Evolutionary conservation across 1,140 invertebrate species (phyloP).

Genomic region (Drosophila biarmipes): DNA sequence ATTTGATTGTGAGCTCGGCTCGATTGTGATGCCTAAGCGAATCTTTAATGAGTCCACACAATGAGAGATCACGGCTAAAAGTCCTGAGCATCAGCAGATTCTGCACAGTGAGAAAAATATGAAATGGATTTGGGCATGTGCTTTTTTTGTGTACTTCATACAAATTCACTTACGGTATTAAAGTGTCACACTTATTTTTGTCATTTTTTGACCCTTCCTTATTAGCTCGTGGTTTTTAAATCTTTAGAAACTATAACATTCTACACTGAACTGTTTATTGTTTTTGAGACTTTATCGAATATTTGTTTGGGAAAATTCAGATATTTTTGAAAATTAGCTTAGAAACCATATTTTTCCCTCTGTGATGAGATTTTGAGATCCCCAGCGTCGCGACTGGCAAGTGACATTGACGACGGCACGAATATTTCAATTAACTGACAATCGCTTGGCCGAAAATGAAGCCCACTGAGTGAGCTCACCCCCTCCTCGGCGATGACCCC

Average conservation of each 20-base stretch:
- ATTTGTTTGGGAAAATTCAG: too few species aligned
- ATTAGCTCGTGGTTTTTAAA: too few species aligned
- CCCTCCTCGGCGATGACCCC: not conserved
- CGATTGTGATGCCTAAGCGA: conserved; percentile 49
- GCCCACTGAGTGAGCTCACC: conserved; percentile 38
- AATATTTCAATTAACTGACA: conserved; percentile 83
- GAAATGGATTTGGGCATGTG: not conserved
- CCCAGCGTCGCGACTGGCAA: not conserved
- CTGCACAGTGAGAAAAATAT: not conserved
- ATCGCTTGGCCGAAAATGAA: conserved; percentile 62
- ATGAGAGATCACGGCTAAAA: conserved; percentile 7
- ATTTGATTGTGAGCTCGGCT: conserved; percentile 41
- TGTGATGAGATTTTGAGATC: conserved; percentile 23
- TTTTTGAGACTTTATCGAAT: too few species aligned
- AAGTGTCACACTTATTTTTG: too few species aligned
- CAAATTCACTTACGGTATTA: too few species aligned
- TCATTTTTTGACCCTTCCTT: too few species aligned
- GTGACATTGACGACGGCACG: conserved; percentile 67
- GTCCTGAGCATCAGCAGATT: not conserved
- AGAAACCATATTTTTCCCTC: not conserved
- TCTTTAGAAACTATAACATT: too few species aligned
- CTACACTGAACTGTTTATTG: too few species aligned
- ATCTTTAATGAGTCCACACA: conserved; percentile 62
- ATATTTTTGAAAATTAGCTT: too few species aligned
- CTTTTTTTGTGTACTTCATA: too few species aligned